Evolutionary conservation across 1,140 invertebrate genomes (phyloP).

Genomic region (Eumaeus atala): DNA sequence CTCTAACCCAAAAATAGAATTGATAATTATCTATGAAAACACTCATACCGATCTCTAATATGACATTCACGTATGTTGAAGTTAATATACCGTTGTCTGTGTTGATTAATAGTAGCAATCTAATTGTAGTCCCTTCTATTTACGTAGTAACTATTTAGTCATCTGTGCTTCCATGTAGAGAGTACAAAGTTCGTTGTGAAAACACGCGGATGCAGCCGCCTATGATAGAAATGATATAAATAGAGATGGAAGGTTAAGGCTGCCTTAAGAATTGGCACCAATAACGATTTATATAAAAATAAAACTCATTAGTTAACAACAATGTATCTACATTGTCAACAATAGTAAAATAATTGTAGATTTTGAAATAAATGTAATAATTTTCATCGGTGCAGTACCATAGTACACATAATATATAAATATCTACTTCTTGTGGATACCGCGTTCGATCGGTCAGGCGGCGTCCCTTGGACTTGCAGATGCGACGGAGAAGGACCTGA

Average conservation of each 20-base stretch:
- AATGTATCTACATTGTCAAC: background rate
- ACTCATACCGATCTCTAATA: too few relatives aligned
- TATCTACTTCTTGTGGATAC: too few relatives aligned
- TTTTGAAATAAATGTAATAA: too few relatives aligned
- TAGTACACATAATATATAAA: too few relatives aligned
- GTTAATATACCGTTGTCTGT: background rate
- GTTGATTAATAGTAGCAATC: slow-evolving; percentile 1
- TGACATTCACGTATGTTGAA: background rate
- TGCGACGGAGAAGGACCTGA: too few relatives aligned
- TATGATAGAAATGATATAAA: slow-evolving; percentile 41
- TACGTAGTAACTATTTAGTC: too few relatives aligned
- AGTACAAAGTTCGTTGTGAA: slow-evolving; percentile 48
- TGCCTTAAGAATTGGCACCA: slow-evolving; percentile 30
- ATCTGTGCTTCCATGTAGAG: slow-evolving; percentile 22
- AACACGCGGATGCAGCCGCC: slow-evolving; percentile 33
- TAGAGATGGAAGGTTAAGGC: slow-evolving; percentile 47
- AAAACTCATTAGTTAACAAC: slow-evolving; percentile 2
- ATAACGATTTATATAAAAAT: slow-evolving; percentile 10
- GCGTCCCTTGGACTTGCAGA: too few relatives aligned
- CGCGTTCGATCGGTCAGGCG: too few relatives aligned
- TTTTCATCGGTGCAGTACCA: too few relatives aligned
- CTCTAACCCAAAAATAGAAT: too few relatives aligned
- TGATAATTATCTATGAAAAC: too few relatives aligned
- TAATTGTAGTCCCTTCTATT: slow-evolving; percentile 19
- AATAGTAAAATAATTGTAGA: background rate